Base-by-base conservation (phyloP, 2,113 vertebrate species). In the Syngnathus scovelli region DNA sequence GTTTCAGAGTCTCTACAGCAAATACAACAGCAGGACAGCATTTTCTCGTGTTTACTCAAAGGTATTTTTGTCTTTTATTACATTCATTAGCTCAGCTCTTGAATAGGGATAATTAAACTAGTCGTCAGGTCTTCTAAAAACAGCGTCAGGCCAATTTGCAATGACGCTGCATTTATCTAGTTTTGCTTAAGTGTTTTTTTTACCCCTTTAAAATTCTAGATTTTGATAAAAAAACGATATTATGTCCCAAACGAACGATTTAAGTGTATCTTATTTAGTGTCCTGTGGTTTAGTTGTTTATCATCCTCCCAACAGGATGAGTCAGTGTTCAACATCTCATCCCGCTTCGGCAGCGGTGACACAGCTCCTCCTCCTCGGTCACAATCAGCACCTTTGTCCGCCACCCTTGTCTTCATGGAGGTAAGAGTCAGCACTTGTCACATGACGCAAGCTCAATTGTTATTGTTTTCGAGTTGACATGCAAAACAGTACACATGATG, bases 281-380 rank as follows among this genome's bases (percentile, higher is more conserved):
- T 38, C 23, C 6, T n/a, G n/a, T 23, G 9, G 36, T 38, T 59
- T 36, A 18, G 19, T 60, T 39, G 80, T 74, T 79, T 38, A 36
- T 12, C 36, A 54, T 13, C 49, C 39, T 21, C n/a, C 64, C 38
- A 10, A 48, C 68, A 92, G 91, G 83, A 77, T 67, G 86, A 91
- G 77, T 87, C 82, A 0, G 86, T 91, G 56, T 91, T 88, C 66
- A 91, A 85, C 61, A 65, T 91, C 61, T 84, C 86, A 12, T 90
- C 88, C 44, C 78, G 78, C 71, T 87, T 85, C 38, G 71, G 37
- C 69, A 68, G 61, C 55, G 66, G 41, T 8, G 37, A 21, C 5
- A 7, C 64, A 2, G 38, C 71, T 38, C 67, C 7, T 37, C 12
- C 21, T 1, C 43, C 6, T 44, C 71, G 67, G 27, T 37, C 66